Conservation (phyloP, 2,797 vertebrate species). For the Ceryle rudis region DNA sequence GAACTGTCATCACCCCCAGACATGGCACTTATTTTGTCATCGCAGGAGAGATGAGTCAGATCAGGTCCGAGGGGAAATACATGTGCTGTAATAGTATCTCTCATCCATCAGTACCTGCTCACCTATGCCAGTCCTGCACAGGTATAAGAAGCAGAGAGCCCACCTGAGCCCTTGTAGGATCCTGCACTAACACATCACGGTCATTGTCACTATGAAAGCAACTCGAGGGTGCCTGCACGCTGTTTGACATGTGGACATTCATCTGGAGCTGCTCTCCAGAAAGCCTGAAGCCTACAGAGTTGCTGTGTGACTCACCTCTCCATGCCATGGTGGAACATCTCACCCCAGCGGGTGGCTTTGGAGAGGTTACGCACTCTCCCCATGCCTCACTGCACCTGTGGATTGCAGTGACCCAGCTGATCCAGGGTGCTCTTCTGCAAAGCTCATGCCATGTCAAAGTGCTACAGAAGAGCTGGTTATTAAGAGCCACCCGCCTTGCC, state of each 20-base stretch:
- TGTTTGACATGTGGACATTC: background rate
- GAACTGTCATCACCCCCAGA: background rate
- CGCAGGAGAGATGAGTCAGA: background rate
- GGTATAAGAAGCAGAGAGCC: background rate
- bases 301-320: background rate
- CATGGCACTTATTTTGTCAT: background rate
- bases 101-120: background rate
- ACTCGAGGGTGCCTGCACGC: background rate
- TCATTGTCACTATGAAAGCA: background rate
- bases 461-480: background rate
- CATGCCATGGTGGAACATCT: background rate
- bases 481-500: background rate
- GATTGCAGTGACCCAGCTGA: background rate
- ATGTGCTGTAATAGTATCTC: background rate
- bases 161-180: background rate
- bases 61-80: background rate
- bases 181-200: background rate
- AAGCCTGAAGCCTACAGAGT: background rate
- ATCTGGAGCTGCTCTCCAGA: background rate
- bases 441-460: background rate
- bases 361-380: background rate
- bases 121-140: background rate
- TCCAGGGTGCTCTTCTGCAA: background rate
- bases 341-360: background rate
- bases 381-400: rapidly evolving